These are phyloP conservation scores for Sinocyclocheilus anophthalmus DNA, from an alignment of 2,113 vertebrate species.

Conservation along the genomic window DNA sequence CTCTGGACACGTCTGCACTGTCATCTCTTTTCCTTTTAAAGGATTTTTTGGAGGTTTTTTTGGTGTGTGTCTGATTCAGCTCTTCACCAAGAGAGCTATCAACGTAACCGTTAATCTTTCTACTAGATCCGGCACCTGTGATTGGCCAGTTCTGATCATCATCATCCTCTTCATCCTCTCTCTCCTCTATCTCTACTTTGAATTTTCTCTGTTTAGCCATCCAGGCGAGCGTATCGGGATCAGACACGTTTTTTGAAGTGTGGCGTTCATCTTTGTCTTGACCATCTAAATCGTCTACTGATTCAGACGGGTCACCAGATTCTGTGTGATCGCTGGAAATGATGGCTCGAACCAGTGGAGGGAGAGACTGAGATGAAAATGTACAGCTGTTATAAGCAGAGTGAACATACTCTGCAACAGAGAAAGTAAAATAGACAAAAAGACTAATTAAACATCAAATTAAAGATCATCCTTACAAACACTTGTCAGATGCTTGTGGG, in stretches of 20 bases:
- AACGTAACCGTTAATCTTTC: neutral
- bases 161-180: neutral
- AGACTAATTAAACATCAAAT: neutral
- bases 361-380: constrained; percentile 41
- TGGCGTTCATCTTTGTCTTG: constrained; percentile 9
- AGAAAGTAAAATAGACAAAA: neutral
- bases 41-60: neutral
- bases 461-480: no score
- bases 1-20: constrained; percentile 43
- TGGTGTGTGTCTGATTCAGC: neutral
- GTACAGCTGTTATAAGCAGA: constrained; percentile 27
- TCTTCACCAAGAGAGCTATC: neutral
- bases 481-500: neutral
- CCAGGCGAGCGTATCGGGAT: neutral
- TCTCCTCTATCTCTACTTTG: neutral
- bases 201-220: neutral
- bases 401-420: constrained; percentile 31
- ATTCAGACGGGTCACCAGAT: constrained; percentile 8
- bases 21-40: constrained; percentile 13
- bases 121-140: neutral
- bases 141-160: constrained; percentile 10
- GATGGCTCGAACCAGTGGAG: constrained; percentile 30
- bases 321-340: constrained; percentile 33
- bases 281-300: neutral
- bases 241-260: neutral